phyloP scores from a whole-genome alignment of 1,140 invertebrate genomes.

The Brachionus asplanchnoidis region DNA sequence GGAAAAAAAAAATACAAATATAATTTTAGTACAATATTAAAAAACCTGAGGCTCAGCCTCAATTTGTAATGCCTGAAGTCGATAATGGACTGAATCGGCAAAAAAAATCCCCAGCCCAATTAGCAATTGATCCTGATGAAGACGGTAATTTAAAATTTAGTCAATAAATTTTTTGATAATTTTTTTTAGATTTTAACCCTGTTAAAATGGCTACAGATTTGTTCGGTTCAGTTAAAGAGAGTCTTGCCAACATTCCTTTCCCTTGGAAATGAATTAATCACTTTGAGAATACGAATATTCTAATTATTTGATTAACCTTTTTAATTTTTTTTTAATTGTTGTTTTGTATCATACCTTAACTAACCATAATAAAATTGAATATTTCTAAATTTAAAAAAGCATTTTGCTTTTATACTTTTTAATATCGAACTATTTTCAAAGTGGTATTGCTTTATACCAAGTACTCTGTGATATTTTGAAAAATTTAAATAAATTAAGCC shows the following conservation, averaged over 20 bases:
- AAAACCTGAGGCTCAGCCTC: conserved; percentile 4
- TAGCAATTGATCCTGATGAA: conserved; percentile 17
- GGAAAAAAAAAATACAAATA: neutral
- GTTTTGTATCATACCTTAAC: neutral
- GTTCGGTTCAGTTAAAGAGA: conserved; percentile 35
- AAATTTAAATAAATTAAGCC: too few relatives aligned
- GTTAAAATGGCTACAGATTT: conserved; percentile 42
- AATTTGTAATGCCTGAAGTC: neutral
- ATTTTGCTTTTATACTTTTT: neutral
- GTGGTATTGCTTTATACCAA: too few relatives aligned
- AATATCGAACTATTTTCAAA: too few relatives aligned
- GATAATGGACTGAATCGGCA: conserved; percentile 15
- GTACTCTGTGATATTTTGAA: too few relatives aligned
- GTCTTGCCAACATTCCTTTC: conserved; percentile 34
- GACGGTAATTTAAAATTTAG: neutral
- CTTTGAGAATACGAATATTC: neutral
- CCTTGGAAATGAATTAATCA: conserved; percentile 17
- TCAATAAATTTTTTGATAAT: neutral
- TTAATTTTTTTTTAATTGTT: neutral
- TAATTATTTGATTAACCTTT: neutral
- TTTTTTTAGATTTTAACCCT: conserved; percentile 30
- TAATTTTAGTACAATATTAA: conserved; percentile 21
- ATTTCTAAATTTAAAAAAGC: neutral
- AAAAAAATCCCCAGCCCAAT: conserved; percentile 28
- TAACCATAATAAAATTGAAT: neutral